These are phyloP conservation scores for Protosalanx chinensis DNA, from an alignment of 2,797 vertebrate species.

Conservation along the genomic window DNA sequence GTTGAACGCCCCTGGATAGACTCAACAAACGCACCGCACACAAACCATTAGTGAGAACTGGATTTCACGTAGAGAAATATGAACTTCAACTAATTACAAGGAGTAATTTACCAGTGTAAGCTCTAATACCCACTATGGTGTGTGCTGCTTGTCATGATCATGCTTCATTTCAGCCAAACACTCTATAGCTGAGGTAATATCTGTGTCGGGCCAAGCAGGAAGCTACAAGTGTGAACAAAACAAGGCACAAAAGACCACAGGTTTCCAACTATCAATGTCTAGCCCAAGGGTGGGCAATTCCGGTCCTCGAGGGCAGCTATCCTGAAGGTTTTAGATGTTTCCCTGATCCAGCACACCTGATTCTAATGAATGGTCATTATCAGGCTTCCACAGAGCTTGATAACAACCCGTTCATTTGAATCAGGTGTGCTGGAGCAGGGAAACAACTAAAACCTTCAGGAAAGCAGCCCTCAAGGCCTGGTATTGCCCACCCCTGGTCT, in stretches of 20 bases:
- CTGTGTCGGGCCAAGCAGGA: slow-evolving; percentile 43
- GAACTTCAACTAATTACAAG: background rate
- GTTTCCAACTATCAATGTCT: background rate
- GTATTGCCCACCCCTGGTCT: background rate
- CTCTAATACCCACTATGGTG: no score
- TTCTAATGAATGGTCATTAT: no score
- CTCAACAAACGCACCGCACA: background rate
- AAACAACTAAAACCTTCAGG: no score
- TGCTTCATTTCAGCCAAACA: background rate
- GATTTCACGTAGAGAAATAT: background rate
- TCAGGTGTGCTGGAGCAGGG: no score
- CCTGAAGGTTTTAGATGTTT: no score
- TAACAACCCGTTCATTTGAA: no score
- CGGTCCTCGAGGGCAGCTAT: no score
- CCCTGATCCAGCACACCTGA: no score
- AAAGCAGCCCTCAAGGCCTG: no score
- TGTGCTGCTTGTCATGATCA: no score
- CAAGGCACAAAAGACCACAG: background rate
- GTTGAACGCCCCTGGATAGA: slow-evolving; percentile 17
- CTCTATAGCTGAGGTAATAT: background rate
- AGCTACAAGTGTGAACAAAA: slow-evolving; percentile 27
- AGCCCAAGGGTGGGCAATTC: background rate
- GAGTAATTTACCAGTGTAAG: no score
- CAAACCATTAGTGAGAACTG: background rate
- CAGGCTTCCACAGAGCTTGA: no score